A percentile compares a stretch with the other conserved stretches of the same genome.
phyloP scores from a whole-genome alignment of 2,888 invertebrate genomes.

The Hirtodrosophila cameraria region DNA sequence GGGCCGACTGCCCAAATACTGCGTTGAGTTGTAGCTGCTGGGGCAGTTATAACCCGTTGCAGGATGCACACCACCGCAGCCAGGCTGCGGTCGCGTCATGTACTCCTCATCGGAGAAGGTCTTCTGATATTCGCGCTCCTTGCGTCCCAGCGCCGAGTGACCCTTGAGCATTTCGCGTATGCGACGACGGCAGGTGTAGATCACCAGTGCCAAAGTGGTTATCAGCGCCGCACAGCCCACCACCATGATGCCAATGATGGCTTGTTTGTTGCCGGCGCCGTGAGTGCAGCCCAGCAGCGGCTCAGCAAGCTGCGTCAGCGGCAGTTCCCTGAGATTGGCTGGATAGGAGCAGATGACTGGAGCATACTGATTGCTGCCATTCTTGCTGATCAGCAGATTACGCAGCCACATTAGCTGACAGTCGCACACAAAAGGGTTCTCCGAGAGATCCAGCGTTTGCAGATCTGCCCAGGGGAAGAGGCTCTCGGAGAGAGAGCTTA shows the following conservation, averaged over 20 bases:
- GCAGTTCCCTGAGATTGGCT: constrained; percentile 88
- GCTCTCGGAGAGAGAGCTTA: constrained; percentile 90
- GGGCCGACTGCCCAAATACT: constrained; percentile 86
- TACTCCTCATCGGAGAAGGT: constrained; percentile 95
- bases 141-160: constrained; percentile 85
- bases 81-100: constrained; percentile 84
- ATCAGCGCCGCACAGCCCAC: constrained; percentile 90
- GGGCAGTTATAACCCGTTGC: constrained; percentile 70
- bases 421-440: constrained; percentile 92
- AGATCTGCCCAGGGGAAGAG: constrained; percentile 92
- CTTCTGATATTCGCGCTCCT: constrained; percentile 95
- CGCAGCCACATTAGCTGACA: constrained; percentile 92
- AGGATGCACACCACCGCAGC: constrained; percentile 81
- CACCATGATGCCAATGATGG: constrained; percentile 90
- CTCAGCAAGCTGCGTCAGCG: constrained; percentile 88
- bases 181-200: constrained; percentile 92
- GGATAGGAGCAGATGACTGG: constrained; percentile 90
- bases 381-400: constrained; percentile 86
- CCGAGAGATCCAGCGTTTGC: constrained; percentile 90
- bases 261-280: constrained; percentile 91
- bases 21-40: constrained; percentile 82
- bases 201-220: constrained; percentile 89
- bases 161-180: constrained; percentile 92
- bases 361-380: constrained; percentile 80
- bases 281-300: constrained; percentile 93